Evolutionary conservation across 2,113 vertebrate species (phyloP).

Genomic region (Oreocharis arfaki): DNA sequence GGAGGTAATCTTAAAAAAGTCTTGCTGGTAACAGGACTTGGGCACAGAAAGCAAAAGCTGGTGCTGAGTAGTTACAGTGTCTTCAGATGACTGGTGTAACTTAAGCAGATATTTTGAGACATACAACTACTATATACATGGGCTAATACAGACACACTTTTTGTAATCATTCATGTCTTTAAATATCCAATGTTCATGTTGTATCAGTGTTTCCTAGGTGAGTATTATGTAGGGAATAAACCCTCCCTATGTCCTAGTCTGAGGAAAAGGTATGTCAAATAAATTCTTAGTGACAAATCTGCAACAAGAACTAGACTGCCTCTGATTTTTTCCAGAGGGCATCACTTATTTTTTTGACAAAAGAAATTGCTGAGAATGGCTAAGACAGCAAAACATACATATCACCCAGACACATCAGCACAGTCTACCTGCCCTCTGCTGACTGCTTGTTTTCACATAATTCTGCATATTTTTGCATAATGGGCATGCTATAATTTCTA

Average conservation of each 20-base stretch:
- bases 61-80: not conserved
- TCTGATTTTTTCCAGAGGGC: conserved; percentile 1
- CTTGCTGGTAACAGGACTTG: not conserved
- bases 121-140: not conserved
- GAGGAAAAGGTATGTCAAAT: not conserved
- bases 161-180: not conserved
- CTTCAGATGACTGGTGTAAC: not conserved
- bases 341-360: not conserved
- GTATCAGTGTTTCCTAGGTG: not conserved
- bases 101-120: not conserved
- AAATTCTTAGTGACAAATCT: not conserved
- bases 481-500: not conserved
- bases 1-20: not conserved
- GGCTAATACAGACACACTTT: not conserved
- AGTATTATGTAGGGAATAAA: not conserved
- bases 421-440: conserved; percentile 7
- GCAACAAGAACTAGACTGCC: not conserved
- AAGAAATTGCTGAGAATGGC: not conserved
- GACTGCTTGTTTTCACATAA: conserved; percentile 15
- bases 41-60: not conserved
- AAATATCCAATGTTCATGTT: not conserved
- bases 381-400: not conserved
- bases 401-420: not conserved
- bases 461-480: conserved; percentile 36
- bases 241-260: not conserved